Evolutionary conservation across 2,888 invertebrate species (phyloP), one percentile per base, ranked within the genome.

Genomic region (Rotaria sp.): DNA sequence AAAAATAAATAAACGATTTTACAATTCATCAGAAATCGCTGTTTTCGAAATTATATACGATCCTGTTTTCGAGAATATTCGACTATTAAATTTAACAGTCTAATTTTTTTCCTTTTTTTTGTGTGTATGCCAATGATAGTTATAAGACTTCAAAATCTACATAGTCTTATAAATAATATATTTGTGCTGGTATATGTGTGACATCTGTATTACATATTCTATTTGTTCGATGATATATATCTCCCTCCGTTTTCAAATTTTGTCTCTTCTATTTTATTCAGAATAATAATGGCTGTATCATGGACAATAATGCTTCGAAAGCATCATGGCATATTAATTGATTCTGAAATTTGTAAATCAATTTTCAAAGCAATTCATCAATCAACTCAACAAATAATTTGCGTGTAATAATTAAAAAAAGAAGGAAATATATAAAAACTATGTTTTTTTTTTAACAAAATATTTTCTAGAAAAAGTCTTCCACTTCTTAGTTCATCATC

Each of bases 321-420:
- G 38, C 67, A 67, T 67, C 67, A 67, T 21, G 67, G 67, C 18
- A 67, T 67, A 38, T 5, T 67, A 21, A 67, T 67, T 8, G 35
- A 67, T 18, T 67, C 67, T 21, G 67, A 67, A 35, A 67, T 67
- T 35, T 67, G 67, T 67, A 67, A 67, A 38, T 67, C 67, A 21
- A 67, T 67, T 21, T 67, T 67, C 30, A 67, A 67, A 67, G 67
- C 67, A 67, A 35, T 67, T 67, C 67, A 67, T 67, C 67, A 67
- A 21, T 2, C 67, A 21, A 35, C 11, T 35, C 67, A 67, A 35
- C 35, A 67, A 35, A 67, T 35, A 2, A 35, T 67, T 67, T 67
- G 67, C 35, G 30, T 67, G 67, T 67, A 67, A 67, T 11, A 26
- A 35, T 67, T 18, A 11, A 59, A 21, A 26, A 13, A 30, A 21